These are phyloP conservation scores for Melieria crassipennis DNA, from an alignment of 2,888 invertebrate species.

Conservation along the genomic window DNA sequence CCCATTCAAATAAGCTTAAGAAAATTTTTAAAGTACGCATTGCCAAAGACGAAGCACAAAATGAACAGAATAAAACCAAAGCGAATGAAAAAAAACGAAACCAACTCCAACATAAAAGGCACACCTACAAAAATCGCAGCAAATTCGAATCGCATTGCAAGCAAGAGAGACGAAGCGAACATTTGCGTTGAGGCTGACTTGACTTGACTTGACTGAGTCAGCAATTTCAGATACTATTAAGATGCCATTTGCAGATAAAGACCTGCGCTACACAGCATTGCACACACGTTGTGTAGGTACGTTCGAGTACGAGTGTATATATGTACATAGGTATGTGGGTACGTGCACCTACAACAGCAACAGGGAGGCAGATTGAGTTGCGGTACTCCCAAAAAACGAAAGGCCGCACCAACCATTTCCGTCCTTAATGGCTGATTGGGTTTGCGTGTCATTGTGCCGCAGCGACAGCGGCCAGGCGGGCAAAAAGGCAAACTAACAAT, in stretches of 20 bases:
- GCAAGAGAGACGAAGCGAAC: neutral
- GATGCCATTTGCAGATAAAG: constrained; percentile 46
- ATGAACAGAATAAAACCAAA: neutral
- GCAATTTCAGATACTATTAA: constrained; percentile 45
- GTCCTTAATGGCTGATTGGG: constrained; percentile 29
- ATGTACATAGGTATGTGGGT: neutral
- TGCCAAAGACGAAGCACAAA: neutral
- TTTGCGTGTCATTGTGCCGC: constrained; percentile 9
- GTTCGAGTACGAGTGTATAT: neutral
- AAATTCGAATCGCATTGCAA: neutral
- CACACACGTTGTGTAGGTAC: neutral
- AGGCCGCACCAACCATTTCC: constrained; percentile 14
- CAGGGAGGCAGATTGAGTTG: neutral
- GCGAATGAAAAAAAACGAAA: neutral
- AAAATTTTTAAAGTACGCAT: neutral
- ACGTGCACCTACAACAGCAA: constrained; percentile 17
- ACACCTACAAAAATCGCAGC: too few relatives aligned
- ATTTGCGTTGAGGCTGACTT: neutral
- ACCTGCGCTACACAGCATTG: constrained; percentile 41
- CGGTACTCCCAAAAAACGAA: neutral
- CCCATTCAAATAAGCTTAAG: constrained; percentile 10
- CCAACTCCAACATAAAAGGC: neutral
- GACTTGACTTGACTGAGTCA: constrained; percentile 38
- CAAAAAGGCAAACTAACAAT: neutral
- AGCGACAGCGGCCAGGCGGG: neutral